These are phyloP conservation scores for Parasteatoda tepidariorum DNA, from an alignment of 1,140 invertebrate species.

Conservation along the genomic window DNA sequence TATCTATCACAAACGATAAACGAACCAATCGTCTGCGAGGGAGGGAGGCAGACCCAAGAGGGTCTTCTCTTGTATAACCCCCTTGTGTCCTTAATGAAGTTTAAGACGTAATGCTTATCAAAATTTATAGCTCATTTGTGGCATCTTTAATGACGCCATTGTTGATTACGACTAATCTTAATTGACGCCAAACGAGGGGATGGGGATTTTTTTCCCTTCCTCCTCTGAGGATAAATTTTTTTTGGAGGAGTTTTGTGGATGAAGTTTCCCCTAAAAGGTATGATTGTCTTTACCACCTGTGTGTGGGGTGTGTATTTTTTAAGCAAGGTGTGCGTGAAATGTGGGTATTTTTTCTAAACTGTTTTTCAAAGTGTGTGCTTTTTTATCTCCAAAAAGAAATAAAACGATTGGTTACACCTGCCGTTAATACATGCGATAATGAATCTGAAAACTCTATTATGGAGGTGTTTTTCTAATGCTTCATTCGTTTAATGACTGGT, in stretches of 20 bases:
- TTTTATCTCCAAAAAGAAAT: too few relatives aligned
- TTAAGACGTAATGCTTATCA: slow-evolving; percentile 42
- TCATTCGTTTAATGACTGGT: too few relatives aligned
- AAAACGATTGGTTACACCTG: slow-evolving; percentile 25
- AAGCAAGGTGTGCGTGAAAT: too few relatives aligned
- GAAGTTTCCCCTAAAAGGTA: slow-evolving; percentile 33
- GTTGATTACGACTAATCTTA: slow-evolving; percentile 57
- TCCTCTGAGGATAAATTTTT: background rate
- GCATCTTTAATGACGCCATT: slow-evolving; percentile 52
- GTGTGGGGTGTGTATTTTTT: background rate
- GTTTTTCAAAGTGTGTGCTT: too few relatives aligned
- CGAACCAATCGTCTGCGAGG: too few relatives aligned
- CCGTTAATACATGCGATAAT: too few relatives aligned
- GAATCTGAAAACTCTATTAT: too few relatives aligned
- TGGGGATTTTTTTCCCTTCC: slow-evolving; percentile 28
- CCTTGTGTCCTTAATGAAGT: slow-evolving; percentile 48
- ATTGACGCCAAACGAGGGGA: slow-evolving; percentile 49
- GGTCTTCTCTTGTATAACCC: slow-evolving; percentile 22
- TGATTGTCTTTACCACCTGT: slow-evolving; percentile 34
- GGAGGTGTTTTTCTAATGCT: too few relatives aligned
- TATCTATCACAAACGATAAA: slow-evolving; percentile 10
- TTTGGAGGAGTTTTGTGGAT: background rate
- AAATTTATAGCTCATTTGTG: slow-evolving; percentile 51
- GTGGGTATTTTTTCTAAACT: too few relatives aligned
- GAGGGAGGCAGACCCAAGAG: background rate